A percentile compares a stretch with the other conserved stretches of the same genome.
These are phyloP conservation scores for Drosophila watanabei DNA, from an alignment of 1,140 invertebrate genomes.

Conservation along the genomic window DNA sequence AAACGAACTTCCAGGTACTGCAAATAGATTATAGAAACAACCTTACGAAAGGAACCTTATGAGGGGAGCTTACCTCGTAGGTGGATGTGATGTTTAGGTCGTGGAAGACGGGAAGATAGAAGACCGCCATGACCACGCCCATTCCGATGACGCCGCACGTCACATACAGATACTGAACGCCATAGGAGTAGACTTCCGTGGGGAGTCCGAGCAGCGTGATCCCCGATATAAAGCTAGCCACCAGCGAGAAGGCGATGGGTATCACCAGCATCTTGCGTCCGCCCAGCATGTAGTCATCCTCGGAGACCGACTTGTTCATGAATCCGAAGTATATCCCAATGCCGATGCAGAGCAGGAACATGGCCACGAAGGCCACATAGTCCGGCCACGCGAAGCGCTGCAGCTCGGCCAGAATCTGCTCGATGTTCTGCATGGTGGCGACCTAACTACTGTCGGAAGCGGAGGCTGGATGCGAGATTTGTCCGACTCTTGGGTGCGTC, in stretches of 20 bases:
- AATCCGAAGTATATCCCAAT: slow-evolving; percentile 89
- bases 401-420: slow-evolving; percentile 87
- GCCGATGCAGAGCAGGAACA: slow-evolving; percentile 87
- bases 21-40: background rate
- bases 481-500: slow-evolving; percentile 43
- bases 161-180: slow-evolving; percentile 92
- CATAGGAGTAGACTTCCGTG: slow-evolving; percentile 96
- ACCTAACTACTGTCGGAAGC: slow-evolving; percentile 8
- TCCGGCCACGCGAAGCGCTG: slow-evolving; percentile 85
- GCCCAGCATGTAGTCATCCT: slow-evolving; percentile 88
- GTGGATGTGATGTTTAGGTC: slow-evolving; percentile 92
- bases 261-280: slow-evolving; percentile 87
- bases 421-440: slow-evolving; percentile 86
- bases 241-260: slow-evolving; percentile 87
- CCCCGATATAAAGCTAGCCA: slow-evolving; percentile 94
- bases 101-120: slow-evolving; percentile 93
- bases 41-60: too few species aligned
- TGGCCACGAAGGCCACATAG: slow-evolving; percentile 86
- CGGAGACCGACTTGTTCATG: slow-evolving; percentile 87
- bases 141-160: slow-evolving; percentile 89
- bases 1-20: slow-evolving; percentile 92
- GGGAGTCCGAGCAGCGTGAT: slow-evolving; percentile 96
- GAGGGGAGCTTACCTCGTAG: slow-evolving; percentile 89
- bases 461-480: slow-evolving; percentile 7
- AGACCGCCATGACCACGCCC: slow-evolving; percentile 89